These are phyloP conservation scores for Grantiella picta DNA, from an alignment of 2,113 vertebrate genomes.

Conservation along the genomic window DNA sequence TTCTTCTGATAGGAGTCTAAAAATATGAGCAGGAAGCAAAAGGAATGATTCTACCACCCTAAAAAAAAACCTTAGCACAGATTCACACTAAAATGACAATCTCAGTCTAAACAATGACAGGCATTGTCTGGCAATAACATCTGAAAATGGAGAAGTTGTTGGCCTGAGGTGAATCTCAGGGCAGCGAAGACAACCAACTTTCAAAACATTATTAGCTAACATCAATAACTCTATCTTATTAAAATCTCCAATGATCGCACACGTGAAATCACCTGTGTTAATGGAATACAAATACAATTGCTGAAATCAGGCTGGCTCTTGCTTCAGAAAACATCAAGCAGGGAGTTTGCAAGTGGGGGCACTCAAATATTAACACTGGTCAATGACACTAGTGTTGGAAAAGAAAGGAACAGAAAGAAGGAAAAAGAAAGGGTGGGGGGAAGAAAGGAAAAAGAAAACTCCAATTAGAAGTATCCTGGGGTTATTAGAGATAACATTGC, in stretches of 20 bases:
- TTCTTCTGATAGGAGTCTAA: not conserved
- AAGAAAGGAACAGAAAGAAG: constrained; percentile 36
- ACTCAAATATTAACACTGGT: constrained; percentile 62
- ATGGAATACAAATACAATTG: constrained; percentile 35
- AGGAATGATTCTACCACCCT: not conserved
- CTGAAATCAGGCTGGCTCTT: constrained; percentile 18
- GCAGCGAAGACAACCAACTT: constrained; percentile 48
- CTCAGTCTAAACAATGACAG: constrained; percentile 43
- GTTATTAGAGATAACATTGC: constrained; percentile 79
- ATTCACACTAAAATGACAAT: constrained; percentile 40
- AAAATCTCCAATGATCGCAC: constrained; percentile 47
- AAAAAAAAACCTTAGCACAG: not conserved
- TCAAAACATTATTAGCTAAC: constrained; percentile 41
- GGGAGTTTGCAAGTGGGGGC: not conserved
- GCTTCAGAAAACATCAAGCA: not conserved
- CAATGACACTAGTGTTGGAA: constrained; percentile 65
- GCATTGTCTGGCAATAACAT: constrained; percentile 57
- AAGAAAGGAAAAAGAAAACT: constrained; percentile 56
- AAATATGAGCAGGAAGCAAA: not conserved
- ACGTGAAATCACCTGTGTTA: constrained; percentile 51
- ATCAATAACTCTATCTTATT: constrained; percentile 54
- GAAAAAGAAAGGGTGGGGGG: not conserved
- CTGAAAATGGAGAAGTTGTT: constrained; percentile 65
- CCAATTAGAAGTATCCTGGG: constrained; percentile 83
- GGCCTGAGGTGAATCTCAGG: constrained; percentile 64